These are phyloP conservation scores for Tolypeutes matacus DNA, from an alignment of 2,797 vertebrate genomes.

Conservation along the genomic window DNA sequence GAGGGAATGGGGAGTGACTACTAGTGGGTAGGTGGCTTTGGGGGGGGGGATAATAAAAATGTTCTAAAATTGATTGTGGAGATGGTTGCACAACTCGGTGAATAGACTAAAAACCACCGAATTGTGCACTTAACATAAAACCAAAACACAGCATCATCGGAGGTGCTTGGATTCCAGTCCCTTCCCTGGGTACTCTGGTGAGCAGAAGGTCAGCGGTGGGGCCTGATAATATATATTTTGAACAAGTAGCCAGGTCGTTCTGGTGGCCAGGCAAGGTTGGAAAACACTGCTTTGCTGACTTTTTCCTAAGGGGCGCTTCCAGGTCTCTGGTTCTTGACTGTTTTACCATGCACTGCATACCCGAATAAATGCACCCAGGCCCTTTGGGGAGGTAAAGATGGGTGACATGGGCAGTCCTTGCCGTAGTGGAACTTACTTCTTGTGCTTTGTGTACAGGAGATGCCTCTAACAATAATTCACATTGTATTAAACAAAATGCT, in stretches of 20 bases:
- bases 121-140: background rate
- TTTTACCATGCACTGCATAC: background rate
- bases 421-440: background rate
- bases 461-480: constrained; percentile 53
- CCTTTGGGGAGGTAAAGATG: background rate
- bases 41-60: background rate
- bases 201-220: background rate
- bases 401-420: background rate
- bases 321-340: background rate
- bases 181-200: background rate
- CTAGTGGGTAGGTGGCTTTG: background rate
- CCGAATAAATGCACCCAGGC: background rate
- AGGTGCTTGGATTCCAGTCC: background rate
- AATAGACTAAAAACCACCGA: constrained; percentile 34
- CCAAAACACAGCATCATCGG: background rate
- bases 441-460: background rate
- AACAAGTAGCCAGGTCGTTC: background rate
- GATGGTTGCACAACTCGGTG: background rate
- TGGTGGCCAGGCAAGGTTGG: background rate
- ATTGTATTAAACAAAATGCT: constrained; percentile 52
- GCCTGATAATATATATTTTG: constrained; percentile 1
- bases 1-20: background rate
- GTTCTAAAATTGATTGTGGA: constrained; percentile 16
- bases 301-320: background rate
- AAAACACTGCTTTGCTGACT: background rate